Base-by-base conservation (phyloP, 2,888 invertebrate genomes). In the Portevinia maculata region DNA sequence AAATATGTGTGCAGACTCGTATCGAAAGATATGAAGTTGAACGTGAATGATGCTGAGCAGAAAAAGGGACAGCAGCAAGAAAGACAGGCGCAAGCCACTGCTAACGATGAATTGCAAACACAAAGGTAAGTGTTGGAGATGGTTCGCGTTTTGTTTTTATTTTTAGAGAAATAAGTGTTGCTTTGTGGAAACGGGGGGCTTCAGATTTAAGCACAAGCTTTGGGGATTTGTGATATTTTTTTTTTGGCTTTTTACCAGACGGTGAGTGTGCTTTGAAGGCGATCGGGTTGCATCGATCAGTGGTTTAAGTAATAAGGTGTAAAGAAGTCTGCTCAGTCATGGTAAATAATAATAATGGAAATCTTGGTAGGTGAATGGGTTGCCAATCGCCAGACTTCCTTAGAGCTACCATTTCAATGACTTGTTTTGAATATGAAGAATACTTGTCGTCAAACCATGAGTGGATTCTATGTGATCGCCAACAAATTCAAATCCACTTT, bases 1-100 rank as follows among this genome's bases (percentile, higher is more conserved):
- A 86, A 86, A 59, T 86, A 86, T 52, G 79, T 86, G 17, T 86
- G 86, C 39, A 53, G 86, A 28, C 55, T 85, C 52, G 76, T 85
- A 7, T 65, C 84, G 5, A 81, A 73, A 41, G 85, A 86, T 53
- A 52, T 85, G 11, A 85, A 85, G 30, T 78, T 86, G 84, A 85
- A 85, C 48, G 79, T 83, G 59, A 84, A 84, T 17, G 86, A 86
- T 1, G 44, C 11, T 4, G 85, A 85, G 5, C 83, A 85, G 52
- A 85, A 84, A 44, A 84, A 85, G 59, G 28, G 41, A 28, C 73
- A 55, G 4, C 46, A 50, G 24, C 62, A 70, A 13, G 75, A 65
- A 0, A 65, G 59, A 13, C 67, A 52, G 15, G 24, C 24, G 37
- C 81, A 46, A 30, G 28, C 62, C 17, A 37, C 76, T 24, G 28